Evolutionary conservation across 92 coral and sea anemone species (phyloP), one percentile per base, ranked within the genome.

Genomic region (Siderastrea radians): DNA sequence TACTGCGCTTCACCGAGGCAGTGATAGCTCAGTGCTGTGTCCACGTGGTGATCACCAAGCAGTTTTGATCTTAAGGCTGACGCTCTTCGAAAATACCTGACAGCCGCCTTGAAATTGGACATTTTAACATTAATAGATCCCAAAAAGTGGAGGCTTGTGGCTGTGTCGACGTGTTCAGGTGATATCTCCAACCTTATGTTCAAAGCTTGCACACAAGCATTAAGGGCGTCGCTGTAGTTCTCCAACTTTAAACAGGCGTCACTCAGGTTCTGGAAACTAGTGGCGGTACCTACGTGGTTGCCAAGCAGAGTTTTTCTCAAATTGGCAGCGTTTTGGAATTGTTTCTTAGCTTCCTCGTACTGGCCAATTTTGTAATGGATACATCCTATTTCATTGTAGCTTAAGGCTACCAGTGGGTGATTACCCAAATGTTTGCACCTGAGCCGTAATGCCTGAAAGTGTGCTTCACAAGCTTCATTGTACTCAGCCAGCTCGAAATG

Each of bases 21-120:
- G 13, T 76, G 68, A 45, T 45, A 57, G 67, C 81, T 76, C 53
- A 6, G 38, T 6, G 63, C 67, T 15, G 81, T 76, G 51, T 76
- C 53, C 45, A 54, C 15, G 49, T 75, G 79, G 6, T 45, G 67
- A 1, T 59, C 53, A 57, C 64, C 62, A 17, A 76, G 81, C 48
- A 76, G 66, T 6, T 58, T 57, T 58, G 19, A 59, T 16, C 43
- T 76, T 0, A 76, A 2, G 10, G 38, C 68, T 38, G 68, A 57
- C 5, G 81, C 81, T 13, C 10, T 76, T 6, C 26, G 67, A 15
- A 76, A 57, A 7, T 38, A 76, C 54, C 38, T 38, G 3, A 19
- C 5, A 10, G 83, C 83, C 14, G 5, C 9, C 14, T 26, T 49
- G 6, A 48, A 5, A 44, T 80, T 49, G 13, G 19, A 5, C 63